Evolutionary conservation across 2,113 vertebrate genomes (phyloP).

Genomic region (Cebus imitator): DNA sequence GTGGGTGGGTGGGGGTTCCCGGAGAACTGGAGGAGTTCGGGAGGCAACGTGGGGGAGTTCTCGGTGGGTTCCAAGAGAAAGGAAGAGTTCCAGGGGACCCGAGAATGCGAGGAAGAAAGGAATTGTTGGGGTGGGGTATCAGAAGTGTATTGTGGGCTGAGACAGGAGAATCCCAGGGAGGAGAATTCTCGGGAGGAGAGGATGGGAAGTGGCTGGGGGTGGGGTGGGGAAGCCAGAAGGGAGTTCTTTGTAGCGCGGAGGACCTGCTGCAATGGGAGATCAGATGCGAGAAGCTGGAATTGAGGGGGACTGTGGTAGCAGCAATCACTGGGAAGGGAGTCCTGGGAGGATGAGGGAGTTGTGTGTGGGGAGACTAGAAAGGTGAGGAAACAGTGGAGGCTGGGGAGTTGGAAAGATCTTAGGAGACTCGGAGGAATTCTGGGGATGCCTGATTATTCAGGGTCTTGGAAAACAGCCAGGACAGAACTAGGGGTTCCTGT

Average conservation of each 20-base stretch:
- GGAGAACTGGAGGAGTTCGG: background rate
- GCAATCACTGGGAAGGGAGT: background rate
- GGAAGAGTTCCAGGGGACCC: background rate
- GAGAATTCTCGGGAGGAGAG: background rate
- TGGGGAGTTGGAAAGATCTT: background rate
- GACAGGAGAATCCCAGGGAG: background rate
- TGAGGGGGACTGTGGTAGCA: background rate
- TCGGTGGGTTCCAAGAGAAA: background rate
- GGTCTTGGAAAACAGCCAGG: background rate
- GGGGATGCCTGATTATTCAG: background rate
- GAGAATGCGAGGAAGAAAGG: background rate
- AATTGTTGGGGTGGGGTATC: background rate
- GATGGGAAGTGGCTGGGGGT: background rate
- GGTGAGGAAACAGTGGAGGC: background rate
- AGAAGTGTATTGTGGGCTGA: slow-evolving; percentile 14
- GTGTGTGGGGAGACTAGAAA: background rate
- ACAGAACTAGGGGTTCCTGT: background rate
- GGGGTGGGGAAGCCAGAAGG: background rate
- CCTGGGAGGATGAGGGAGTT: background rate
- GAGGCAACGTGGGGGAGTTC: background rate
- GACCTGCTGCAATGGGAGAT: background rate
- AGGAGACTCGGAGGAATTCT: background rate
- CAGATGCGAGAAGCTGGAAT: background rate
- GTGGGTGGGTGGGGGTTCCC: background rate
- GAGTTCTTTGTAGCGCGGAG: background rate